Conservation (phyloP, 2,113 vertebrate genomes). For the Pleuronectes platessa region DNA sequence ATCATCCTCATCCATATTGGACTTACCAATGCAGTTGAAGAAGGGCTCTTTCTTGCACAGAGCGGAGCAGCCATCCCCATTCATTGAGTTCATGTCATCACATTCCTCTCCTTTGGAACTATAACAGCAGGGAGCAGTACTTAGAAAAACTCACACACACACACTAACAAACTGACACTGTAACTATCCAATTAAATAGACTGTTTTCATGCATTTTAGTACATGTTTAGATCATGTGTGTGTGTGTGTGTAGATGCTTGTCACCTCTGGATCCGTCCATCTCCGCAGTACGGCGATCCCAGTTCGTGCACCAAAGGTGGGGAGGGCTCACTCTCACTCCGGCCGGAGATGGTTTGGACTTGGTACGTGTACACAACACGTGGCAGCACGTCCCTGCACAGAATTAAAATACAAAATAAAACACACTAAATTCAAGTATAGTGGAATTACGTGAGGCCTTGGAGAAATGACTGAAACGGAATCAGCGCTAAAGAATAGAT, state of each 20-base stretch:
- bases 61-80: constrained; percentile 94
- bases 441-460: constrained; percentile 12
- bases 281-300: constrained; percentile 92
- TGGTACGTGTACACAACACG: constrained; percentile 87
- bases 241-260: background rate
- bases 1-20: background rate
- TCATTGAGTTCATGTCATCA: constrained; percentile 94
- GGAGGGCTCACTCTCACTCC: constrained; percentile 89
- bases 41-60: constrained; percentile 93
- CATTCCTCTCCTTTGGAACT: constrained; percentile 94
- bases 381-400: constrained; percentile 84
- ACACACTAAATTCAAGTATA: background rate
- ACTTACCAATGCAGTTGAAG: constrained; percentile 97
- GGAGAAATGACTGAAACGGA: constrained; percentile 1
- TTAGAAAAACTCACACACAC: constrained; percentile 17
- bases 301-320: constrained; percentile 86
- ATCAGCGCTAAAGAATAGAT: constrained; percentile 9
- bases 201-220: no score
- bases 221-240: background rate
- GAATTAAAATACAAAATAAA: constrained; percentile 11
- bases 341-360: constrained; percentile 86
- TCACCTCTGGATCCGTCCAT: constrained; percentile 94
- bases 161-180: background rate
- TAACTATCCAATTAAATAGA: no score
- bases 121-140: constrained; percentile 40